phyloP scores from a whole-genome alignment of 2,888 invertebrate genomes.

The Isoperla grammatica region DNA sequence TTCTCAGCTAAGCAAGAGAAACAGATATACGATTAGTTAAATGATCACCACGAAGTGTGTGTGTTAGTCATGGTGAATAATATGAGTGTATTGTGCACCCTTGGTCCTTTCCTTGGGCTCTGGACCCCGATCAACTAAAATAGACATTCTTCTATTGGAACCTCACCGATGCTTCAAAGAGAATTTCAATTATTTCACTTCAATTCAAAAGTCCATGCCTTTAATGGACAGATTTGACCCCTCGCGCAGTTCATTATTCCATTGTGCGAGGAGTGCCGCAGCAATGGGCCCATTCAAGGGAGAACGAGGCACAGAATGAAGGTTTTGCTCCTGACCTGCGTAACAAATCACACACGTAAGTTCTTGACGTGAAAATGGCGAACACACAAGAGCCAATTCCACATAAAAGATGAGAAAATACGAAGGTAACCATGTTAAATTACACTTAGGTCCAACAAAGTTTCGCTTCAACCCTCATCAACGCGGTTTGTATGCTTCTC shows the following conservation, averaged over 20 bases:
- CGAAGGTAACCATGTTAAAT: constrained; percentile 1
- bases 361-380: constrained; percentile 10
- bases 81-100: too few relatives aligned
- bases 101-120: too few relatives aligned
- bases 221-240: constrained; percentile 13
- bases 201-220: background rate
- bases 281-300: background rate
- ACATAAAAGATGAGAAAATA: constrained; percentile 7
- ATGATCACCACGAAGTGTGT: too few relatives aligned
- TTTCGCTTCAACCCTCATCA: too few relatives aligned
- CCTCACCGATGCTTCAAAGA: background rate
- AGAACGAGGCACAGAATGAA: background rate
- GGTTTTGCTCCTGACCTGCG: constrained; percentile 3
- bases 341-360: constrained; percentile 19
- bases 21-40: too few relatives aligned
- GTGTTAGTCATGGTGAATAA: too few relatives aligned
- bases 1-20: too few relatives aligned
- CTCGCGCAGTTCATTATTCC: constrained; percentile 20
- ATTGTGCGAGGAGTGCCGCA: constrained; percentile 18
- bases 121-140: too few relatives aligned
- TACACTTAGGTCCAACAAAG: too few relatives aligned
- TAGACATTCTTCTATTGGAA: too few relatives aligned
- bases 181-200: constrained; percentile 19
- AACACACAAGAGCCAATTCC: constrained; percentile 1
- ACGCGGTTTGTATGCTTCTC: too few relatives aligned